Base-by-base conservation (phyloP, 2,797 vertebrate genomes). In the Labeo calbasu region DNA sequence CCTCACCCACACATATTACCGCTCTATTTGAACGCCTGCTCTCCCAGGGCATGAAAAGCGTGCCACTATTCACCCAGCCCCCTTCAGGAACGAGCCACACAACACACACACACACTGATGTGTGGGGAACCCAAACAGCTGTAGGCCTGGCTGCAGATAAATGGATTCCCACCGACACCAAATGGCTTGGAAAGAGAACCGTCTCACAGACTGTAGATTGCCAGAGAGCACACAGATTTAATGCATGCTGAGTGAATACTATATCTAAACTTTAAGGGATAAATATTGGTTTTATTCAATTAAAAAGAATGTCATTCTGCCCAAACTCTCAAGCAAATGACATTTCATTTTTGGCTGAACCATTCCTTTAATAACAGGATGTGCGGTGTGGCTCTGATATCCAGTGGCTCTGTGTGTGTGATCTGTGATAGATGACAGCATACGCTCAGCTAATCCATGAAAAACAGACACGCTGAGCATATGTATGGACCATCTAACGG, bases 11-110 rank as follows among this genome's bases (percentile, higher is more conserved):
- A 89, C 32, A 72, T 4, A 68, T 25, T n/a, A 73, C 77, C 23
- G 40, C 66, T 82, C 86, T 88, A 85, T 90, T 90, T 13, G 88
- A 90, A 91, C 88, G 87, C 19, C 48, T 66, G 50, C 14, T 50
- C 81, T 69, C 75, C 55, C 13, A 69, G 59, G 50, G 81, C 81
- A 86, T 61, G 63, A 84, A 84, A 87, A 90, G 89, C 77, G 89
- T 90, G 87, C 86, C 87, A 46, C 75, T 23, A 78, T 78, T 68
- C 51, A 28, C 75, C 76, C 81, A 86, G 57, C 65, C 84, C 85
- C 84, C 85, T 69, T 17, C 48, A 14, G 78, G 28, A 40, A 84
- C 36, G 5, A 32, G 25, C 51, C 76, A 63, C 25, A 50, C 68
- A 55, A 25, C 28, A 85, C 40, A 66, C 79, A 66, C 79, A 32